Evolutionary conservation across 2,888 invertebrate species (phyloP), one percentile per base, ranked within the genome.

Genomic region (Mesorhabditis spiculigera): DNA sequence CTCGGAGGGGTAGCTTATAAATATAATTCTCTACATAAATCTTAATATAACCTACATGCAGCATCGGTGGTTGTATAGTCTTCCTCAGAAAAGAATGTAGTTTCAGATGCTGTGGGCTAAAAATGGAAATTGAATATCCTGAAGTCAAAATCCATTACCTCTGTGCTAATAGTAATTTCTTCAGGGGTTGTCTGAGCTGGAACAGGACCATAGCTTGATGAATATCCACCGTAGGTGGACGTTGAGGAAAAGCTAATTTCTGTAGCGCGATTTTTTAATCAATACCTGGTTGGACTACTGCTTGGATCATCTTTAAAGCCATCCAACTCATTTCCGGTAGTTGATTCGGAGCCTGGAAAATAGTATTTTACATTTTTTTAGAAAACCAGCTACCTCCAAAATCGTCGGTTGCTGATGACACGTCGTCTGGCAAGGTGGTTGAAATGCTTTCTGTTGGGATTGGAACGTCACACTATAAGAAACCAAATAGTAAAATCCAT

Each of bases 41-140:
- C 58, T 50, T 10, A 50, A 50, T 13, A 50, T 13, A 50, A 50
- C 58, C 8, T 50, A 50, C 58, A n/a, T n/a, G 58, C 8, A n/a
- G n/a, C 10, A 50, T 50, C 58, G n/a, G 58, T 50, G 8, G 58
- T 50, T 50, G 58, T 50, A 50, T 13, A 50, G n/a, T 50, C 58
- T 50, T 50, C 58, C 58, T 50, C 58, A 50, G n/a, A 50, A 50
- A 50, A 50, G n/a, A n/a, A 50, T 50, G 10, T 50, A 10, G 58
- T n/a, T n/a, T 10, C 8, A 50, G 8, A n/a, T 10, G 58, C 8
- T n/a, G 58, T 13, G 8, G 58, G 58, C 58, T 50, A n/a, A 1
- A 28, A 50, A 50, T 13, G 58, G 3, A 13, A 2, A 50, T 50
- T n/a, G 58, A 10, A 13, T 50, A 3, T 28, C 28, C 28, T 13